Base-by-base conservation (phyloP, 2,113 vertebrate genomes). In the Eonycteris spelaea region DNA sequence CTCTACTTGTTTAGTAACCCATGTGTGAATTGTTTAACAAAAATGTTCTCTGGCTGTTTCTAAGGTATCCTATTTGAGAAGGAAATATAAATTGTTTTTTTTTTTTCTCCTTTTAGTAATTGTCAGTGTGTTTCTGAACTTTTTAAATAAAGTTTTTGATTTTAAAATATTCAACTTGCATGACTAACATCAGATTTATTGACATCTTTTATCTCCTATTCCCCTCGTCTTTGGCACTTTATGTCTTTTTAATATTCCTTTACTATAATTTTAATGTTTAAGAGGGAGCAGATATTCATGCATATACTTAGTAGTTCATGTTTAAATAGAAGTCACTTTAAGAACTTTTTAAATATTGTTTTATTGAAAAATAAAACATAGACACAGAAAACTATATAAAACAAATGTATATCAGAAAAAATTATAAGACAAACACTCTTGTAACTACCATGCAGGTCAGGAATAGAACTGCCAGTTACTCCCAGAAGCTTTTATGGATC, bases 141-240 rank as follows among this genome's bases (percentile, higher is more conserved):
- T 73, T 95, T 82, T 40, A 40, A 40, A 40, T 40, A 40, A 35
- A 51, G 18, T 95, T 83, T 94, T 94, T 89, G 59, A 78, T 86
- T 95, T 95, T 53, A 71, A 91, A 91, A 96, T 59, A 55, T 43
- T 93, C 19, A 73, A n/a, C 7, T 86, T 86, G n/a, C 7, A 67
- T 70, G 59, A 35, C 38, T 80, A 7, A 78, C 30, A 80, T 79
- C 9, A 24, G 11, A 73, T 55, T 82, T 83, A 9, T 53, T 84
- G 80, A 48, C 26, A 38, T 70, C 33, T 90, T 86, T 90, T 51
- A 28, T 82, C 63, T 86, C 5, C 45, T 33, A 11, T 70, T 59
- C 51, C 35, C 33, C 19, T 71, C 28, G 2, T 67, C 55, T 94
- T 78, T 87, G 33, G 0, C 8, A 71, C 10, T 79, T 96, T n/a